Conservation (phyloP, 2,888 invertebrate genomes). For the Saturnia pavonia region DNA sequence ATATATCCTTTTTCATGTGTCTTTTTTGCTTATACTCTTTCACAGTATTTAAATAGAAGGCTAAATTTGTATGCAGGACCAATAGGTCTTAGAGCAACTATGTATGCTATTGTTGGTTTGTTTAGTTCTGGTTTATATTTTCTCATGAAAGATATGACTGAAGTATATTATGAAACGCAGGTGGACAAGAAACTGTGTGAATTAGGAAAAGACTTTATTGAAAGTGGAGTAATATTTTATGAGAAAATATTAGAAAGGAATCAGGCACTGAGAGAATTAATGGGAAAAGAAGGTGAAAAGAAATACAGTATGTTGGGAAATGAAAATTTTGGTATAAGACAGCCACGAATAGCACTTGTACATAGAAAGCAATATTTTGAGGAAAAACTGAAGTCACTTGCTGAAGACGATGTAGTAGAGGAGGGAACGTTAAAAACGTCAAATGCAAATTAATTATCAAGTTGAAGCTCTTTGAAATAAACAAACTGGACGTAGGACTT, state of each 20-base stretch:
- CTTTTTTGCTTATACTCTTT: slow-evolving; percentile 76
- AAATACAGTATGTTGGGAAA: slow-evolving; percentile 86
- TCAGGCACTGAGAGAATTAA: slow-evolving; percentile 85
- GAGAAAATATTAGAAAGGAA: slow-evolving; percentile 87
- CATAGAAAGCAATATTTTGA: slow-evolving; percentile 86
- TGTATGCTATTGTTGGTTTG: slow-evolving; percentile 81
- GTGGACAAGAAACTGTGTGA: slow-evolving; percentile 84
- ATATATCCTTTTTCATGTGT: slow-evolving; percentile 74
- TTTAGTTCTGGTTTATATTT: slow-evolving; percentile 84
- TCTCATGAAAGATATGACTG: slow-evolving; percentile 84
- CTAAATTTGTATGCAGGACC: slow-evolving; percentile 82
- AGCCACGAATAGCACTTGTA: slow-evolving; percentile 84
- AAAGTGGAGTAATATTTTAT: slow-evolving; percentile 90
- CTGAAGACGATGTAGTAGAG: slow-evolving; percentile 25
- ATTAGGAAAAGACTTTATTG: slow-evolving; percentile 83
- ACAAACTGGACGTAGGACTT: not conserved
- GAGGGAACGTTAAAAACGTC: slow-evolving; percentile 14
- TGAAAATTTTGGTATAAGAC: slow-evolving; percentile 84
- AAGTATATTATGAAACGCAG: slow-evolving; percentile 82
- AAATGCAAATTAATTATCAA: slow-evolving; percentile 15
- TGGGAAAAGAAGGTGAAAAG: slow-evolving; percentile 83
- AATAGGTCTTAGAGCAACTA: slow-evolving; percentile 55
- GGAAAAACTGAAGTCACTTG: slow-evolving; percentile 62
- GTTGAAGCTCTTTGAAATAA: not conserved
- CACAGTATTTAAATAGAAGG: slow-evolving; percentile 75